These are phyloP conservation scores for Punctoribates punctum DNA, from an alignment of 2,888 invertebrate species.

Conservation along the genomic window DNA sequence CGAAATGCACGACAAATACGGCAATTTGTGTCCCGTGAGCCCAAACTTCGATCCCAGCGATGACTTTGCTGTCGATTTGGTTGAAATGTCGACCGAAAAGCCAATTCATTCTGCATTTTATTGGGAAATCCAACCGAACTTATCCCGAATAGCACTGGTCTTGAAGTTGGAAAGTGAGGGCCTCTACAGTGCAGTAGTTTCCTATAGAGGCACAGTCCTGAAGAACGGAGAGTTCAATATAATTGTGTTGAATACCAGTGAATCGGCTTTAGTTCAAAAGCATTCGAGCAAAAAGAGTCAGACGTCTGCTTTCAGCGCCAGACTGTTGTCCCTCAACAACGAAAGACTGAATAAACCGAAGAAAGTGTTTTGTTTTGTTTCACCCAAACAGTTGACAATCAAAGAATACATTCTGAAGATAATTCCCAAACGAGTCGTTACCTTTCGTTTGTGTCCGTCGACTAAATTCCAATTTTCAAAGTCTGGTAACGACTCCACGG, in stretches of 20 bases:
- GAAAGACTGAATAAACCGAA: slow-evolving; percentile 69
- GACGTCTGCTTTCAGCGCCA: slow-evolving; percentile 75
- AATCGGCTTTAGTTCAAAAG: slow-evolving; percentile 78
- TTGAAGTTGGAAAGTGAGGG: slow-evolving; percentile 74
- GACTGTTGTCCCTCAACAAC: slow-evolving; percentile 63
- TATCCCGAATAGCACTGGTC: slow-evolving; percentile 46
- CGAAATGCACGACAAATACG: slow-evolving; percentile 86
- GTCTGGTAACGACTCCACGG: not conserved
- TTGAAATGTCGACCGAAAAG: slow-evolving; percentile 44
- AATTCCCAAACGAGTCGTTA: slow-evolving; percentile 83
- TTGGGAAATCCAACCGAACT: slow-evolving; percentile 46
- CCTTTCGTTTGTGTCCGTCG: slow-evolving; percentile 86
- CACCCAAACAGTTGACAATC: slow-evolving; percentile 83
- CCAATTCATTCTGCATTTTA: slow-evolving; percentile 46
- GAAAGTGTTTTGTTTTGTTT: slow-evolving; percentile 83
- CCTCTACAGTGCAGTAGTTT: slow-evolving; percentile 74
- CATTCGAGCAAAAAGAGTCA: slow-evolving; percentile 79
- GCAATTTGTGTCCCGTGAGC: slow-evolving; percentile 66
- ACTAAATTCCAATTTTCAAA: slow-evolving; percentile 68
- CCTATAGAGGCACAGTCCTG: slow-evolving; percentile 68
- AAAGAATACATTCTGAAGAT: slow-evolving; percentile 90
- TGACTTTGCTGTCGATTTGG: slow-evolving; percentile 46
- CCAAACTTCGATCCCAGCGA: slow-evolving; percentile 45
- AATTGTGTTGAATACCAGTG: slow-evolving; percentile 80
- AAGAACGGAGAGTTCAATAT: slow-evolving; percentile 89